Evolutionary conservation across 1,140 invertebrate genomes (phyloP).

Genomic region (Cydia amplana): DNA sequence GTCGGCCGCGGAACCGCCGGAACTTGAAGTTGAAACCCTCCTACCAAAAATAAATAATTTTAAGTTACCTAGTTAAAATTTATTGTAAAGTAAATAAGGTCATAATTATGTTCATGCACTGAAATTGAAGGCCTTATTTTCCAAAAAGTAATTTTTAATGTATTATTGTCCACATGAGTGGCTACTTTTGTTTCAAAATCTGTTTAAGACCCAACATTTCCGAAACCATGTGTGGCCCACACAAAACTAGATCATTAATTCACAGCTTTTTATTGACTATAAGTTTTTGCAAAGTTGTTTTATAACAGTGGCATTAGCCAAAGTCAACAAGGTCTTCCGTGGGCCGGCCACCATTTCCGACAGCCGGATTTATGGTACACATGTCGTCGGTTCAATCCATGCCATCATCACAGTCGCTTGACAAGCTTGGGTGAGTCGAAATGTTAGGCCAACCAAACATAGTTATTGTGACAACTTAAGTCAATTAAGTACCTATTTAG

Average conservation of each 20-base stretch:
- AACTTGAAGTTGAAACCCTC: too few species aligned
- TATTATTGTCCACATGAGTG: too few species aligned
- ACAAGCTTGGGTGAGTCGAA: not conserved
- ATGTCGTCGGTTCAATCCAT: not conserved
- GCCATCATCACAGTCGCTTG: not conserved
- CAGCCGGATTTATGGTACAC: conserved; percentile 1
- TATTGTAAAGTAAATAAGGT: too few species aligned
- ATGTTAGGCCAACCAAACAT: too few species aligned
- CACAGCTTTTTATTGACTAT: not conserved
- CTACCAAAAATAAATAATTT: too few species aligned
- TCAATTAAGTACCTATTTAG: too few species aligned
- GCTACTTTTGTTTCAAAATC: not conserved
- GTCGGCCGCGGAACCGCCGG: too few species aligned
- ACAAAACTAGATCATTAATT: conserved; percentile 14
- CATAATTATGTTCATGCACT: too few species aligned
- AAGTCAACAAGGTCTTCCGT: conserved; percentile 26
- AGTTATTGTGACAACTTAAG: too few species aligned
- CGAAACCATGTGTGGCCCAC: conserved; percentile 5
- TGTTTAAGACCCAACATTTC: not conserved
- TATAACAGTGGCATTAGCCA: conserved; percentile 28
- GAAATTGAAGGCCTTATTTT: too few species aligned
- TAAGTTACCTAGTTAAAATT: too few species aligned
- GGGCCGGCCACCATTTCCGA: conserved; percentile 6
- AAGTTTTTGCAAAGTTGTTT: conserved; percentile 11
- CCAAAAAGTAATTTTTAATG: too few species aligned